phyloP scores from a whole-genome alignment of 2,797 vertebrate species.

The Mus minutoides region DNA sequence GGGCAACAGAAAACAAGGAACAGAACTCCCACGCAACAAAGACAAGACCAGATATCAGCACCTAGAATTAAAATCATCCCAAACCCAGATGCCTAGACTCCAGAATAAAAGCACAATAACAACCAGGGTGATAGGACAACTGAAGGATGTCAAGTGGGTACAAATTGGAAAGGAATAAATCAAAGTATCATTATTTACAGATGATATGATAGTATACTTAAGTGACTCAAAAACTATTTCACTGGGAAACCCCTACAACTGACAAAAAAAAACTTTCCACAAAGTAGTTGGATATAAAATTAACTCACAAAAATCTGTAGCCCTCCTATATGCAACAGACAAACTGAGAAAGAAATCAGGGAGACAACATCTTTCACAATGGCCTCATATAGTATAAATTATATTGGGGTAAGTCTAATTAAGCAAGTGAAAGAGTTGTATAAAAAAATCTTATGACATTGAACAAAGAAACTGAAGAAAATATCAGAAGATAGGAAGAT shows the following conservation, averaged over 20 bases:
- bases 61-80: not conserved
- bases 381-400: not conserved
- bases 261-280: not conserved
- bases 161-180: not conserved
- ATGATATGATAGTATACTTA: not conserved
- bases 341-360: not conserved
- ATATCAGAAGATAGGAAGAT: not conserved
- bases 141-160: not conserved
- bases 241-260: not conserved
- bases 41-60: not conserved
- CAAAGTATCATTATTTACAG: not conserved
- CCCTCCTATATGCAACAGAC: not conserved
- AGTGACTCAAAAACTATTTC: not conserved
- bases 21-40: not conserved
- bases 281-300: not conserved
- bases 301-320: not conserved
- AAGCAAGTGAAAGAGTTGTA: not conserved
- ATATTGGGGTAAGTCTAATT: not conserved
- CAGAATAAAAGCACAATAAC: not conserved
- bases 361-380: not conserved
- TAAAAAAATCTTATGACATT: not conserved
- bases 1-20: not conserved
- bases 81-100: not conserved
- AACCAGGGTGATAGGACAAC: not conserved
- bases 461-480: not conserved